Base-by-base conservation (phyloP, 1,140 invertebrate genomes). In the Meloidogyne chitwoodi region DNA sequence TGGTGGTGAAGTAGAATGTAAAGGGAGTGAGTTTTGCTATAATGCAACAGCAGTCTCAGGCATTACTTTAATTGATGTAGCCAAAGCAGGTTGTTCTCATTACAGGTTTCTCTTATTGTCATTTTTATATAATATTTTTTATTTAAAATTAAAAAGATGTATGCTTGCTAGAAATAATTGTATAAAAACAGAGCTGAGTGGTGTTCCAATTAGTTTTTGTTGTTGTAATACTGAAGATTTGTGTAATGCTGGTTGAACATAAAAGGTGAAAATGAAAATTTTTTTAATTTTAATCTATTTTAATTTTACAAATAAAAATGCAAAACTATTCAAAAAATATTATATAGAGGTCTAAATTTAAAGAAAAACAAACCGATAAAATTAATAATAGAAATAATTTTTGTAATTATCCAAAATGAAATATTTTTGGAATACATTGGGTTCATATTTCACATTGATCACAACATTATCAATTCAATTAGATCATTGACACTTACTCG, bases 171-270 rank as follows among this genome's bases (percentile, higher is more conserved):
- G 65, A n/a, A 27, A 78, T 44, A 69, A 48, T 29, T 78, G 75
- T 44, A 63, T 67, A 16, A 68, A 24, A 16, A 78, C 65, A 29
- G 75, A 70, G 22, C 41, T 77, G 1, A 34, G 31, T 16, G 77
- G 77, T 22, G 62, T 78, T 29, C 77, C 76, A 22, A 77, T 79
- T 24, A 79, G 77, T 27, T 79, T 79, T 68, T 79, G 76, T 69
- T 79, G 78, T 44, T 79, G 78, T 29, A 66, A 73, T 66, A 62
- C 16, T 56, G 65, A 69, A 19, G 78, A 79, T 38, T 68, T 79
- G 14, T 79, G 78, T 61, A 79, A 79, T 63, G 71, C 31, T 27
- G 24, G 64, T 19, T n/a, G 76, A 77, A 67, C 24, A 4, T 48
- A 12, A 76, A 68, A 65, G 66, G 34, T 31, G 16, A 75, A 75